These are phyloP conservation scores for Lasiurus cinereus DNA, from an alignment of 2,113 vertebrate genomes.

Conservation along the genomic window DNA sequence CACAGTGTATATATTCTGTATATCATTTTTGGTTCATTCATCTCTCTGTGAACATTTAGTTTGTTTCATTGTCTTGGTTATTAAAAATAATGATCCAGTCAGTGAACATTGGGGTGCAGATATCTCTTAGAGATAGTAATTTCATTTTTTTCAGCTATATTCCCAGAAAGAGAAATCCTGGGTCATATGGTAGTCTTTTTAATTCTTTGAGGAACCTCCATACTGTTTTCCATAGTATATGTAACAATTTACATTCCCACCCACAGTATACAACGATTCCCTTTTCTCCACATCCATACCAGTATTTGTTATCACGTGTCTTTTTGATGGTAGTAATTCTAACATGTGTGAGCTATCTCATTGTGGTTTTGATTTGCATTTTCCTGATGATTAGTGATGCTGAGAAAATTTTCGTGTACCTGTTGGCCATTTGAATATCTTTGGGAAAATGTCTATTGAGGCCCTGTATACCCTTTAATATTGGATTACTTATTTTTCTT, in stretches of 20 bases:
- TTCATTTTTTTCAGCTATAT: conserved; percentile 3
- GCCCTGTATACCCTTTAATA: neutral
- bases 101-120: neutral
- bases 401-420: neutral
- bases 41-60: neutral
- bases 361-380: neutral
- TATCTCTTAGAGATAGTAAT: neutral
- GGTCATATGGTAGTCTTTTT: neutral
- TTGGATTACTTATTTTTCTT: neutral
- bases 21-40: neutral
- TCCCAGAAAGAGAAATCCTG: neutral
- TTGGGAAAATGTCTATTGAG: neutral
- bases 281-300: neutral
- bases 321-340: neutral
- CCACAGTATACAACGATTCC: neutral
- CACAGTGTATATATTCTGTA: no score
- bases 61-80: conserved; percentile 20
- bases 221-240: neutral
- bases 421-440: neutral
- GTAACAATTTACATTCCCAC: neutral
- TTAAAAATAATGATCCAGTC: conserved; percentile 23
- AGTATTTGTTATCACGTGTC: neutral
- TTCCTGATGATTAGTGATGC: neutral
- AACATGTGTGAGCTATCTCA: neutral
- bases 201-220: neutral